A percentile compares a stretch with the other conserved stretches of the same genome.
These are phyloP conservation scores for Labeo calbasu DNA, from an alignment of 2,797 vertebrate species.

Conservation along the genomic window DNA sequence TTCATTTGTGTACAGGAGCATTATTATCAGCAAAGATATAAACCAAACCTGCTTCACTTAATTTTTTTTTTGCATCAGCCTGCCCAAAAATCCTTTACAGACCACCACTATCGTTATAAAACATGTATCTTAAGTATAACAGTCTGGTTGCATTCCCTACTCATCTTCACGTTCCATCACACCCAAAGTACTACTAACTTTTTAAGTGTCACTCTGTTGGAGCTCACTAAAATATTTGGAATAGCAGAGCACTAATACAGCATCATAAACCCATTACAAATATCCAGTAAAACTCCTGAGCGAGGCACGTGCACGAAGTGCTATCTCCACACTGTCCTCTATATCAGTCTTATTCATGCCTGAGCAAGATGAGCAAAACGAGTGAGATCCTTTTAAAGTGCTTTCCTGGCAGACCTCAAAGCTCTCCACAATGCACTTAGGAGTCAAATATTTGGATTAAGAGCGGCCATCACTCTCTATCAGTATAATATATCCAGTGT, in stretches of 20 bases:
- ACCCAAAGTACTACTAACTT: not conserved
- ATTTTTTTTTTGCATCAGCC: too few species aligned
- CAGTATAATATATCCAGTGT: conserved; percentile 56
- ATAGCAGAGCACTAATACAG: conserved; percentile 18
- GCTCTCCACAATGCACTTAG: conserved; percentile 59
- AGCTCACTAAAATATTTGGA: conserved; percentile 39
- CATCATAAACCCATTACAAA: conserved; percentile 24
- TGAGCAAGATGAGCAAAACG: conserved; percentile 45
- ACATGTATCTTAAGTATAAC: not conserved
- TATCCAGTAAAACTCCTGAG: conserved; percentile 35
- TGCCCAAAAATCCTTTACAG: not conserved
- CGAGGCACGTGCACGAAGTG: not conserved
- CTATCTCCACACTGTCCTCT: conserved; percentile 12
- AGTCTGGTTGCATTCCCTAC: not conserved
- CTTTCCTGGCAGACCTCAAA: conserved; percentile 62
- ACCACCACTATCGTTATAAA: not conserved
- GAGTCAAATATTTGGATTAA: conserved; percentile 64
- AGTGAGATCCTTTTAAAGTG: conserved; percentile 61
- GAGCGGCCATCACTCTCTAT: conserved; percentile 55
- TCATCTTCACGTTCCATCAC: not conserved
- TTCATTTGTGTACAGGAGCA: too few species aligned
- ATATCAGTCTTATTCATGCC: conserved; percentile 36
- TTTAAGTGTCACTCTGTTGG: not conserved
- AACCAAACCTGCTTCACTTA: too few species aligned
- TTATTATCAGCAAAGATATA: too few species aligned